A percentile compares a stretch with the other conserved stretches of the same genome.
Evolutionary conservation across 2,113 vertebrate genomes (phyloP).

Genomic region (Forbesichthys papilliferus): DNA sequence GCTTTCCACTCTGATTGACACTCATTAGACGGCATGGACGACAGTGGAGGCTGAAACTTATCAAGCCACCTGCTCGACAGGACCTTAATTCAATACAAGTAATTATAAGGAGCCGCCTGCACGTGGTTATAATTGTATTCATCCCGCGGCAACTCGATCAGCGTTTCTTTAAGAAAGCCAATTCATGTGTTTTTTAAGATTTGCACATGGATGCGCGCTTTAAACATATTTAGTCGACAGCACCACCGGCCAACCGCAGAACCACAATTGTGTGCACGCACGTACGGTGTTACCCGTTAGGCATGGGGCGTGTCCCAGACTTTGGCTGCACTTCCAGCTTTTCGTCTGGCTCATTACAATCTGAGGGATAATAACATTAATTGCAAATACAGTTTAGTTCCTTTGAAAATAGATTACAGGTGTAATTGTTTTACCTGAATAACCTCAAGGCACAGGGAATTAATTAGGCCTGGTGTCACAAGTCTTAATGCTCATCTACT

Average conservation of each 20-base stretch:
- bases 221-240: neutral
- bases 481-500: constrained; percentile 58
- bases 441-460: constrained; percentile 67
- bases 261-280: neutral
- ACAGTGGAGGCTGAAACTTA: constrained; percentile 70
- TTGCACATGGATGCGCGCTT: neutral
- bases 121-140: constrained; percentile 76
- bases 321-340: constrained; percentile 36
- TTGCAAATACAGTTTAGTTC: constrained; percentile 71
- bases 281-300: neutral
- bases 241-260: neutral
- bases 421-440: constrained; percentile 77
- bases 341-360: constrained; percentile 60
- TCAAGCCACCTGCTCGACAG: constrained; percentile 70
- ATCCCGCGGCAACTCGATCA: constrained; percentile 67
- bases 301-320: constrained; percentile 52
- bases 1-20: constrained; percentile 73
- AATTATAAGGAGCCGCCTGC: constrained; percentile 74
- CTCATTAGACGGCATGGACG: constrained; percentile 68
- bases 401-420: constrained; percentile 73
- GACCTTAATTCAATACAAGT: constrained; percentile 74
- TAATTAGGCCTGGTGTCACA: constrained; percentile 71
- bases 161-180: constrained; percentile 39
- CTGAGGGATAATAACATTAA: constrained; percentile 67
- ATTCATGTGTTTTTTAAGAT: neutral